These are phyloP conservation scores for Chrysaora quinquecirrha DNA, from an alignment of 30 jellyfish, hydroid and myxozoan genomes.

Conservation along the genomic window DNA sequence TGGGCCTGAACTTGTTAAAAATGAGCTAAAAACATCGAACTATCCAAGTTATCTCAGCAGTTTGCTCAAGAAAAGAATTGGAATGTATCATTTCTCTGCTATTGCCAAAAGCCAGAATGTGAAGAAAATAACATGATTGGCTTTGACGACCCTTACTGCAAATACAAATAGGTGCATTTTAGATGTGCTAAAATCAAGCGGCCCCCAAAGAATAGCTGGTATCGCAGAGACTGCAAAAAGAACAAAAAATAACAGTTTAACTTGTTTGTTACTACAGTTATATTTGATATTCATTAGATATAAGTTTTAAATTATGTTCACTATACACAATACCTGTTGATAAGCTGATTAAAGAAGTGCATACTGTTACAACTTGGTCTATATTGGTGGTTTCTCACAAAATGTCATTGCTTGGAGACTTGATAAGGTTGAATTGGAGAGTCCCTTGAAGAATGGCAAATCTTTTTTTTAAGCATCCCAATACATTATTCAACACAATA, in stretches of 20 bases:
- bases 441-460: neutral
- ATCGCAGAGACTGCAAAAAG: slow-evolving; percentile 32
- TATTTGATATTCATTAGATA: too few relatives aligned
- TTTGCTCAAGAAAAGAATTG: neutral
- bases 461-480: too few relatives aligned
- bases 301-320: neutral
- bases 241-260: slow-evolving; percentile 2
- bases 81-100: slow-evolving; percentile 2
- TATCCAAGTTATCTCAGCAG: neutral
- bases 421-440: neutral
- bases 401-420: neutral
- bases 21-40: neutral
- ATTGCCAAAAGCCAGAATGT: slow-evolving; percentile 52
- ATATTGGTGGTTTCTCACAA: neutral
- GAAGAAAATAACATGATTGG: slow-evolving; percentile 45
- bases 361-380: neutral
- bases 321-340: neutral
- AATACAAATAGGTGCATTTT: slow-evolving; percentile 39
- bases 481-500: neutral
- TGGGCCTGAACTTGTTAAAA: slow-evolving; percentile 29
- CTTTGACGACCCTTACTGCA: slow-evolving; percentile 50
- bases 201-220: slow-evolving; percentile 41
- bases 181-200: slow-evolving; percentile 34
- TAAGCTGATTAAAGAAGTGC: neutral
- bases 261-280: too few relatives aligned